Percentiles rank a stretch among this genome's conserved stretches.
These are phyloP conservation scores for Yoshiicerus persimilis DNA, from an alignment of 1,140 invertebrate species.

Conservation along the genomic window DNA sequence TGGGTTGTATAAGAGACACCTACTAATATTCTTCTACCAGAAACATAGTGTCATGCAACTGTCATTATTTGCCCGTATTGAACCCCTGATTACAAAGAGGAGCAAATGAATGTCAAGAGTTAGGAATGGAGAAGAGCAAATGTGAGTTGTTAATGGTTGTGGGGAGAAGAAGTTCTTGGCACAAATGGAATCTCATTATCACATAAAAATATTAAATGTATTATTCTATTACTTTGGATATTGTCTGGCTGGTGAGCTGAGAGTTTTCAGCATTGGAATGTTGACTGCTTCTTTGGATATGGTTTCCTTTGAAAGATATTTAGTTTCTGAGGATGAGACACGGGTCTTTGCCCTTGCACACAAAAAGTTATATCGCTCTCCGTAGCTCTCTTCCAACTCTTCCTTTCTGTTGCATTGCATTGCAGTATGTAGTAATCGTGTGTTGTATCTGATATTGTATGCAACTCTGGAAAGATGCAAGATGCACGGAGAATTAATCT, in stretches of 20 bases:
- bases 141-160: not conserved
- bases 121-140: not conserved
- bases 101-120: not conserved
- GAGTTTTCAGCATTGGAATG: not conserved
- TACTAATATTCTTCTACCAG: no score
- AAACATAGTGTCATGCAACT: no score
- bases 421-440: not conserved
- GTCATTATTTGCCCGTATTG: not conserved
- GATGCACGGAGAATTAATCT: not conserved
- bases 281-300: not conserved
- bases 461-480: not conserved
- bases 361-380: not conserved
- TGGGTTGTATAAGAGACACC: no score
- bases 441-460: not conserved
- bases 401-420: no score
- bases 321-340: not conserved
- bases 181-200: not conserved
- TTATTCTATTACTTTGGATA: not conserved
- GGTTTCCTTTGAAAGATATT: not conserved
- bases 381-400: not conserved
- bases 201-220: not conserved
- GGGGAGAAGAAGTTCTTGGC: not conserved
- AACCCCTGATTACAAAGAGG: not conserved
- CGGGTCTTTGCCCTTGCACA: not conserved
- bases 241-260: not conserved